A percentile compares a stretch with the other conserved stretches of the same genome.
These are phyloP conservation scores for Brachirus orientalis DNA, from an alignment of 2,113 vertebrate genomes.

Conservation along the genomic window DNA sequence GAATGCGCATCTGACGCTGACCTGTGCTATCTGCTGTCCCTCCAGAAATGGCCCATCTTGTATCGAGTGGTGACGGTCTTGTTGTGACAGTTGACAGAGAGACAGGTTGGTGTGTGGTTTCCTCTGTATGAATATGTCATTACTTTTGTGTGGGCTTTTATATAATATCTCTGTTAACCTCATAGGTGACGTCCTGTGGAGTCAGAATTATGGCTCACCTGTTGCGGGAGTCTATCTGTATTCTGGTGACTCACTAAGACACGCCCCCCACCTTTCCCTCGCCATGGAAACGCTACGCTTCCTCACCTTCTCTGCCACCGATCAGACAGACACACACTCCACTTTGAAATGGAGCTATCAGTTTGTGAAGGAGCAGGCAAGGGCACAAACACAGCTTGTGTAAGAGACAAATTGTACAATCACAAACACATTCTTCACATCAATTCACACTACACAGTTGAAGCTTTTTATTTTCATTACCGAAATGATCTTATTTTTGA, in stretches of 20 bases:
- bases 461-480: not conserved
- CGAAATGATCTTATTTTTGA: too few species aligned
- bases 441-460: not conserved
- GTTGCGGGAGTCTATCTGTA: constrained; percentile 92
- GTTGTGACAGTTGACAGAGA: constrained; percentile 92
- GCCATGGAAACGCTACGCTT: constrained; percentile 94
- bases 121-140: not conserved
- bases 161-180: not conserved
- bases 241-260: constrained; percentile 89
- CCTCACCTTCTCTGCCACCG: constrained; percentile 87
- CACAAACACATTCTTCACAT: not conserved
- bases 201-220: constrained; percentile 91
- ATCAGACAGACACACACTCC: constrained; percentile 76
- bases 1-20: not conserved
- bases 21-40: not conserved
- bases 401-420: constrained; percentile 65
- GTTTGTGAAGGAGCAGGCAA: constrained; percentile 83
- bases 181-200: constrained; percentile 90
- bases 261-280: constrained; percentile 90
- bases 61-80: constrained; percentile 91
- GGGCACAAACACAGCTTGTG: constrained; percentile 89
- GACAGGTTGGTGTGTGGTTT: constrained; percentile 71
- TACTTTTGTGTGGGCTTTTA: not conserved
- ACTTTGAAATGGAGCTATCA: constrained; percentile 87
- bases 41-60: constrained; percentile 91